Evolutionary conservation across 2,888 invertebrate species (phyloP).

Genomic region (Melinaea menophilus): DNA sequence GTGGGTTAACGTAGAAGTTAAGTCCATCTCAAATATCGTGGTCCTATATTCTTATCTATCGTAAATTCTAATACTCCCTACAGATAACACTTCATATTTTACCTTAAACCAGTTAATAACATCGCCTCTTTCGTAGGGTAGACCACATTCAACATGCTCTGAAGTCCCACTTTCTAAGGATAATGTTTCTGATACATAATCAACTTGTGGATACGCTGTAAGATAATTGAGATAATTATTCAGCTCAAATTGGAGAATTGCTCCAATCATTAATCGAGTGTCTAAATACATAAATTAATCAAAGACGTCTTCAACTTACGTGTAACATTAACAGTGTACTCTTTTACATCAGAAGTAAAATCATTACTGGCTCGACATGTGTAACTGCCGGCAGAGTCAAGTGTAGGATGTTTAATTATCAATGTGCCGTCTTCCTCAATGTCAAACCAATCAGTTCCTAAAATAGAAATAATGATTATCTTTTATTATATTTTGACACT

Average conservation of each 20-base stretch:
- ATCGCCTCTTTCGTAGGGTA: conserved; percentile 40
- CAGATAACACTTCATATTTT: conserved; percentile 3
- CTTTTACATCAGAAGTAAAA: conserved; percentile 36
- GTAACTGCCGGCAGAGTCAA: conserved; percentile 38
- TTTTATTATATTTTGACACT: too few species aligned
- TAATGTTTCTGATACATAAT: conserved; percentile 23
- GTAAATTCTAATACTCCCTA: background rate
- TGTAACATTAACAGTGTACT: conserved; percentile 40
- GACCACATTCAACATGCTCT: conserved; percentile 38
- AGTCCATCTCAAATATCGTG: background rate
- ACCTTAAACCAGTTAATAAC: conserved; percentile 54
- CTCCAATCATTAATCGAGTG: background rate
- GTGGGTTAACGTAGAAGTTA: too few species aligned
- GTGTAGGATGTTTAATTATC: conserved; percentile 44
- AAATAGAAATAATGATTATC: conserved; percentile 4
- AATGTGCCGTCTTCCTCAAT: conserved; percentile 47
- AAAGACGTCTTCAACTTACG: conserved; percentile 38
- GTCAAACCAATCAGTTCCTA: conserved; percentile 48
- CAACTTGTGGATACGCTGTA: conserved; percentile 39
- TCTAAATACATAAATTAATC: background rate
- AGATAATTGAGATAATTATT: conserved; percentile 14
- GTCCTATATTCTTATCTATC: background rate
- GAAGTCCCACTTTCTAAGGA: conserved; percentile 36
- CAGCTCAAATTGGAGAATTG: too few species aligned
- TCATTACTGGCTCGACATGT: conserved; percentile 46